Percentiles rank a stretch among this genome's conserved stretches.
These are phyloP conservation scores for Tribolium castaneum DNA, from an alignment of 1,140 invertebrate genomes.

Conservation along the genomic window DNA sequence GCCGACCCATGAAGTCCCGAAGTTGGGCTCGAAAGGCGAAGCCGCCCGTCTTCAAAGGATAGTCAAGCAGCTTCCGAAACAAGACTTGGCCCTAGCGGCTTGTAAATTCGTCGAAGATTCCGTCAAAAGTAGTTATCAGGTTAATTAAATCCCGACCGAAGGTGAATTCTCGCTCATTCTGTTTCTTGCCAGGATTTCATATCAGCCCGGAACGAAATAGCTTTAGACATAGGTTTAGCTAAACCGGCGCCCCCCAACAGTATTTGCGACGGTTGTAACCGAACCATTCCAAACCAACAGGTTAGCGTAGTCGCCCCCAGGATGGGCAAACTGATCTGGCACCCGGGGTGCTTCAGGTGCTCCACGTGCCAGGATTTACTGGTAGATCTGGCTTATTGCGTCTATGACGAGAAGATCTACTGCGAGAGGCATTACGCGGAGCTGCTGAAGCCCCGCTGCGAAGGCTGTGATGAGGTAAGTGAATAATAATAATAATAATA, in stretches of 20 bases:
- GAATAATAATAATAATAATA: too few relatives aligned
- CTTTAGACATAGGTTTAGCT: conserved; percentile 90
- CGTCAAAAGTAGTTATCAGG: conserved; percentile 80
- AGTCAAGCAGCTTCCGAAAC: conserved; percentile 90
- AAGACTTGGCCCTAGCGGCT: conserved; percentile 91
- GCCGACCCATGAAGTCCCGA: conserved; percentile 82
- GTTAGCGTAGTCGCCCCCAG: conserved; percentile 59
- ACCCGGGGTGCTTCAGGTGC: conserved; percentile 91
- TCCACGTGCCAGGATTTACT: conserved; percentile 85
- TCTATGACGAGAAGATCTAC: conserved; percentile 85
- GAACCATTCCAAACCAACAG: conserved; percentile 52
- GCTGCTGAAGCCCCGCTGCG: conserved; percentile 89
- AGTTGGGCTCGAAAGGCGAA: conserved; percentile 81
- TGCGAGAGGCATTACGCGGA: conserved; percentile 96
- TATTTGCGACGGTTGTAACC: conserved; percentile 59
- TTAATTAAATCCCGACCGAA: conserved; percentile 27
- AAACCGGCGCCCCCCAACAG: conserved; percentile 64
- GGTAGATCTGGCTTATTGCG: conserved; percentile 93
- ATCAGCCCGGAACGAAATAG: conserved; percentile 91
- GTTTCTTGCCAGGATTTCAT: conserved; percentile 79
- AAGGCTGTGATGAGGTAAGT: conserved; percentile 95
- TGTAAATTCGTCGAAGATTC: conserved; percentile 86
- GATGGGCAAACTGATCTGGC: conserved; percentile 71
- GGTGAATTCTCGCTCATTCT: neutral
- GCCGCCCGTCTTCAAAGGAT: conserved; percentile 84